A percentile compares a stretch with the other conserved stretches of the same genome.
phyloP scores from a whole-genome alignment of 2,113 vertebrate species.

The Echinops telfairi region DNA sequence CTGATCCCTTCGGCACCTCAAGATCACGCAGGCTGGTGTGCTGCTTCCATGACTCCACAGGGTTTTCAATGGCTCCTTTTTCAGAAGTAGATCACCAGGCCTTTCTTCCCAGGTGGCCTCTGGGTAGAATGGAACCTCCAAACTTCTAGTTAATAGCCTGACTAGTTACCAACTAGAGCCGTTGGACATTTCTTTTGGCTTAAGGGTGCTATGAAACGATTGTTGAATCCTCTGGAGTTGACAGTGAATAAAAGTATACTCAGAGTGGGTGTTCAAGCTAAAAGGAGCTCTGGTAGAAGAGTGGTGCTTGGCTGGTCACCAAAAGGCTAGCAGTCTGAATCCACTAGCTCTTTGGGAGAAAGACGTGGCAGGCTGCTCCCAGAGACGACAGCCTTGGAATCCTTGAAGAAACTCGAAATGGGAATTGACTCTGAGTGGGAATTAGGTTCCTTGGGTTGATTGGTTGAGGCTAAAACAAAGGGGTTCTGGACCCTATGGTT shows the following conservation, averaged over 20 bases:
- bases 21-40: too few relatives aligned
- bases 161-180: slow-evolving; percentile 3
- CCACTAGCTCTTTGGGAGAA: not conserved
- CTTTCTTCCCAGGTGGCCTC: not conserved
- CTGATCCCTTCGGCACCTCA: too few relatives aligned
- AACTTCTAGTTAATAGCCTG: not conserved
- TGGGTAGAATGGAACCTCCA: not conserved
- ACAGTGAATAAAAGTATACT: not conserved
- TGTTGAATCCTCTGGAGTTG: not conserved
- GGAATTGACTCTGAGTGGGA: not conserved
- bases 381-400: not conserved
- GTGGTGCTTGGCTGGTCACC: not conserved
- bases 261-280: not conserved
- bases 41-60: too few relatives aligned
- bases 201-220: not conserved
- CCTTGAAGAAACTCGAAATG: not conserved
- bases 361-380: not conserved
- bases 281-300: not conserved
- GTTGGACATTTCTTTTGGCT: not conserved
- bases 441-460: not conserved
- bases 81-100: not conserved
- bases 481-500: not conserved
- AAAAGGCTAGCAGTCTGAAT: not conserved
- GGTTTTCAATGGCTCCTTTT: not conserved
- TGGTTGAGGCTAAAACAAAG: not conserved